Conservation (phyloP, 2,113 vertebrate genomes). For the Arenaria interpres region DNA sequence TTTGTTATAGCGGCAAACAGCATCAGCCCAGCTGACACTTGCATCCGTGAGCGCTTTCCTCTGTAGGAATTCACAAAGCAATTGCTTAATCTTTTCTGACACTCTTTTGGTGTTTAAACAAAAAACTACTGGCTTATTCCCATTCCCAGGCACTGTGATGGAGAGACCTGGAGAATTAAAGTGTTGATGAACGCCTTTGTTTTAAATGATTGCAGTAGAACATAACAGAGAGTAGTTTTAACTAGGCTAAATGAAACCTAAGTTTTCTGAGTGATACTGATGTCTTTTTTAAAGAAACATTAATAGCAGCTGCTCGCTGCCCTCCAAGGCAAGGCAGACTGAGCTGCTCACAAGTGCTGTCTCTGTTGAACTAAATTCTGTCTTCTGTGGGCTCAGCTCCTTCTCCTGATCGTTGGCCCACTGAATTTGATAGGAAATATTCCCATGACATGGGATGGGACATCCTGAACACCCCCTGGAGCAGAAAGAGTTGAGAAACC, state of each 20-base stretch:
- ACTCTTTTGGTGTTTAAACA: constrained; percentile 31
- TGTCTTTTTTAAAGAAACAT: background rate
- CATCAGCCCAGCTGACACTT: constrained; percentile 22
- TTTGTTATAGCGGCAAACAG: constrained; percentile 33
- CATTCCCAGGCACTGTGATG: background rate
- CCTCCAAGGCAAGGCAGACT: background rate
- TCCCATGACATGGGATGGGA: background rate
- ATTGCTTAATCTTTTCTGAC: constrained; percentile 54
- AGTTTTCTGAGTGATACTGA: background rate
- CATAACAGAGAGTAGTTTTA: background rate
- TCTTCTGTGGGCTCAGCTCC: background rate
- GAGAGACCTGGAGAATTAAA: background rate
- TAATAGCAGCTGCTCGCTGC: background rate
- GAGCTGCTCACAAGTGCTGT: background rate
- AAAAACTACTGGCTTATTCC: constrained; percentile 2
- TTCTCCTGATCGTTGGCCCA: background rate
- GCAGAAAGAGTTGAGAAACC: background rate
- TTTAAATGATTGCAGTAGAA: background rate
- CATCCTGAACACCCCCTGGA: background rate
- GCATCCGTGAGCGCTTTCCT: background rate
- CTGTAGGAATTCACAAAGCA: background rate
- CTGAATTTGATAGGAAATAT: background rate
- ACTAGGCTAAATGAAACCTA: background rate
- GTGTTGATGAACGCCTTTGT: constrained; percentile 20
- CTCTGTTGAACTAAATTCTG: background rate